phyloP scores from a whole-genome alignment of 2,797 vertebrate genomes.

The Muscicapa comitata region DNA sequence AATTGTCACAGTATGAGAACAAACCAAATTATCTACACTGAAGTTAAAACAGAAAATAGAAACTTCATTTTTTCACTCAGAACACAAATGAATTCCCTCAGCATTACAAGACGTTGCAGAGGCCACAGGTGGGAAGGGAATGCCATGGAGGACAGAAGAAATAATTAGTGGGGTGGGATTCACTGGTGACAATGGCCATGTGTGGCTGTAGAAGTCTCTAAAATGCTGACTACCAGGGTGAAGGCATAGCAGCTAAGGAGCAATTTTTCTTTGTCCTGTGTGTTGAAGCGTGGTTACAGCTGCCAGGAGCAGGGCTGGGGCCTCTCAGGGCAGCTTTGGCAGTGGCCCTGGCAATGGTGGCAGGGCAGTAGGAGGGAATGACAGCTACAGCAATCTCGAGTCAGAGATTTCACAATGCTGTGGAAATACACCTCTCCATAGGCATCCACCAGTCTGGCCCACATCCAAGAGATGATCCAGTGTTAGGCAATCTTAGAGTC shows the following conservation, averaged over 20 bases:
- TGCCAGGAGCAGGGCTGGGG: background rate
- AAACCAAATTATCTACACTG: background rate
- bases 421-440: background rate
- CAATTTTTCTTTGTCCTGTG: background rate
- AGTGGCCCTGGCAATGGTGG: background rate
- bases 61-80: background rate
- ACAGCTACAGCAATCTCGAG: accelerated
- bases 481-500: background rate
- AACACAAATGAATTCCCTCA: background rate
- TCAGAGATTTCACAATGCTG: background rate
- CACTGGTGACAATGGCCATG: background rate
- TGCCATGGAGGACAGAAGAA: background rate
- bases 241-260: background rate
- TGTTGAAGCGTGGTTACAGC: accelerated
- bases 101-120: background rate
- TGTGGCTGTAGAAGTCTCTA: background rate
- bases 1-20: background rate
- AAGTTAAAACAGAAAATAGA: background rate
- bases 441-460: background rate
- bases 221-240: background rate
- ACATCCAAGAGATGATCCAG: accelerated
- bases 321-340: background rate
- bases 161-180: background rate
- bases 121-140: background rate
- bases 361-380: background rate